Conservation (phyloP, 2,888 invertebrate genomes). For the Siphlonurus alternatus region DNA sequence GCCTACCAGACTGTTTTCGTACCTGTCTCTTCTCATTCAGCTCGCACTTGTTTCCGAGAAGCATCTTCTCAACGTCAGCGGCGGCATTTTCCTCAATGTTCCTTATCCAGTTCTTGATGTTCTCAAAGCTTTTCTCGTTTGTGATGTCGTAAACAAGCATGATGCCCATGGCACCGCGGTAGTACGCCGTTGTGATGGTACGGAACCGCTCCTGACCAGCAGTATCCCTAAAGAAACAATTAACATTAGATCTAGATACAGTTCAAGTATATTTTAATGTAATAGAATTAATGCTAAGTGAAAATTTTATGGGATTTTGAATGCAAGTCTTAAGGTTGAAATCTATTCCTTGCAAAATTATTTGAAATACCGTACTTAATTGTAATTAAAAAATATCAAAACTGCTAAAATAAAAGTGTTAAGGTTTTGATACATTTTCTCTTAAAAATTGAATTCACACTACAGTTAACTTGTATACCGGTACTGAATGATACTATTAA, state of each 20-base stretch:
- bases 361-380: too few relatives aligned
- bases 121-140: constrained; percentile 97
- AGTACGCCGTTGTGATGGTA: constrained; percentile 99
- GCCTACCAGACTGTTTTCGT: too few relatives aligned
- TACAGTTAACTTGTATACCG: too few relatives aligned
- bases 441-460: too few relatives aligned
- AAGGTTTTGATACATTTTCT: too few relatives aligned
- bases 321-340: constrained; percentile 17
- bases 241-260: too few relatives aligned
- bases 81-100: constrained; percentile 99
- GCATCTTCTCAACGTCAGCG: constrained; percentile 98
- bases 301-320: constrained; percentile 5
- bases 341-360: constrained; percentile 34
- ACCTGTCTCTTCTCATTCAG: constrained; percentile 87
- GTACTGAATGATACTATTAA: too few relatives aligned
- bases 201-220: constrained; percentile 98
- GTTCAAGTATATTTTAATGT: constrained; percentile 8
- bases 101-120: constrained; percentile 97
- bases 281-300: background rate
- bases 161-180: constrained; percentile 99
- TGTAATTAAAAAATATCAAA: too few relatives aligned
- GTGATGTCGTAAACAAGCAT: constrained; percentile 99
- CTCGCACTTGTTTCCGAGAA: constrained; percentile 98
- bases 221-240: constrained; percentile 61
- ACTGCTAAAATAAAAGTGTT: too few relatives aligned